Evolutionary conservation across 2,113 vertebrate genomes (phyloP).

Genomic region (Kryptolebias marmoratus): DNA sequence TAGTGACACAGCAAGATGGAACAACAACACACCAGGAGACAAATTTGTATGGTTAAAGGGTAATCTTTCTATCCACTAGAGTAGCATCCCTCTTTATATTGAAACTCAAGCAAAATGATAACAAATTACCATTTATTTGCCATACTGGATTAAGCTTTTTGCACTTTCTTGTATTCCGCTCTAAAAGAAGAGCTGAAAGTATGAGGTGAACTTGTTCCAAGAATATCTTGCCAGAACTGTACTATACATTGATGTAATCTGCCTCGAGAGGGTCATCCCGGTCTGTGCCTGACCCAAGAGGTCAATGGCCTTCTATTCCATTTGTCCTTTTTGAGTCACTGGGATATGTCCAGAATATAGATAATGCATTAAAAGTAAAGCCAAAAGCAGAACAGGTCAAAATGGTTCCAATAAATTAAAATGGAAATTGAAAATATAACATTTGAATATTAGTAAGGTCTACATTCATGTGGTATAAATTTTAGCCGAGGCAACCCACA

Average conservation of each 20-base stretch:
- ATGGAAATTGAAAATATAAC: background rate
- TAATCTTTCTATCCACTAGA: background rate
- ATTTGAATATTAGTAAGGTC: background rate
- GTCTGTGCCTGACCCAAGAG: background rate
- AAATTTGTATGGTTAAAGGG: background rate
- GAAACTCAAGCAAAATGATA: background rate
- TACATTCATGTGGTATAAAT: background rate
- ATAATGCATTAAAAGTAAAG: background rate
- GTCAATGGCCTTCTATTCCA: background rate
- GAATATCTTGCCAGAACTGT: too few relatives aligned
- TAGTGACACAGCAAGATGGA: conserved; percentile 15
- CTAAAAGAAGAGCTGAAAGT: background rate
- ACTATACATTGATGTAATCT: background rate
- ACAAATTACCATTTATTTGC: background rate
- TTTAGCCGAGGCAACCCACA: background rate
- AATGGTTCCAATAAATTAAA: background rate
- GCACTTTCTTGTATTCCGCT: background rate
- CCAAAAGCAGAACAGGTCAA: background rate
- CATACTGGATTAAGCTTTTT: background rate
- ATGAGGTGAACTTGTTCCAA: background rate
- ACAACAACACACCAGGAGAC: conserved; percentile 3
- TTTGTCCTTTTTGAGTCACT: background rate
- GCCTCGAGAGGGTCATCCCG: background rate
- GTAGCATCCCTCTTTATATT: background rate
- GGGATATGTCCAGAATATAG: background rate